These are phyloP conservation scores for Drosophila pseudotakahashii DNA, from an alignment of 2,888 invertebrate genomes.

Conservation along the genomic window DNA sequence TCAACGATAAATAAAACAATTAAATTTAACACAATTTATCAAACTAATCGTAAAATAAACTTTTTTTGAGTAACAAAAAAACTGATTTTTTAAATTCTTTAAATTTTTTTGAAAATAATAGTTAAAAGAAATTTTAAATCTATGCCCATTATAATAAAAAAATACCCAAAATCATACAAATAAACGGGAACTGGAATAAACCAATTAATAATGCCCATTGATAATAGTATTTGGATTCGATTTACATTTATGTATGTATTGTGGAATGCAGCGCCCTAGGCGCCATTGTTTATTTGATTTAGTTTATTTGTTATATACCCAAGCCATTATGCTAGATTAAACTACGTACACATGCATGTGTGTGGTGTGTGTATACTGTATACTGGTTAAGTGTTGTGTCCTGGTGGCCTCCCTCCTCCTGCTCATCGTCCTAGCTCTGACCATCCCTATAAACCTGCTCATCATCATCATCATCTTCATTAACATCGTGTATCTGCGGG, in stretches of 20 bases:
- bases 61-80: too few relatives aligned
- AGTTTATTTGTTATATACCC: slow-evolving; percentile 44
- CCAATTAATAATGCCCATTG: too few relatives aligned
- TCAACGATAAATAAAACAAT: too few relatives aligned
- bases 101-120: too few relatives aligned
- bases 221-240: background rate
- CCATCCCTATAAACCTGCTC: too few relatives aligned
- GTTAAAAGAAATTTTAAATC: too few relatives aligned
- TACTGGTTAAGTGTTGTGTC: slow-evolving; percentile 41
- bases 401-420: slow-evolving; percentile 1
- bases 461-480: background rate
- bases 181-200: too few relatives aligned
- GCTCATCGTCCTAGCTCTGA: background rate
- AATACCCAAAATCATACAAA: too few relatives aligned
- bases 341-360: slow-evolving; percentile 42
- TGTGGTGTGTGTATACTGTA: slow-evolving; percentile 23
- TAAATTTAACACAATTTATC: too few relatives aligned
- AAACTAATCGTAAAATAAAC: too few relatives aligned
- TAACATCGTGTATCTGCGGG: slow-evolving; percentile 22
- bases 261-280: slow-evolving; percentile 22
- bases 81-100: too few relatives aligned
- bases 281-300: slow-evolving; percentile 19
- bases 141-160: too few relatives aligned
- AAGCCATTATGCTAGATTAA: slow-evolving; percentile 47
- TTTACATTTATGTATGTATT: slow-evolving; percentile 5